Evolutionary conservation across 1,140 invertebrate genomes (phyloP), one percentile per base, ranked within the genome.

Genomic region (Bombus superbus): DNA sequence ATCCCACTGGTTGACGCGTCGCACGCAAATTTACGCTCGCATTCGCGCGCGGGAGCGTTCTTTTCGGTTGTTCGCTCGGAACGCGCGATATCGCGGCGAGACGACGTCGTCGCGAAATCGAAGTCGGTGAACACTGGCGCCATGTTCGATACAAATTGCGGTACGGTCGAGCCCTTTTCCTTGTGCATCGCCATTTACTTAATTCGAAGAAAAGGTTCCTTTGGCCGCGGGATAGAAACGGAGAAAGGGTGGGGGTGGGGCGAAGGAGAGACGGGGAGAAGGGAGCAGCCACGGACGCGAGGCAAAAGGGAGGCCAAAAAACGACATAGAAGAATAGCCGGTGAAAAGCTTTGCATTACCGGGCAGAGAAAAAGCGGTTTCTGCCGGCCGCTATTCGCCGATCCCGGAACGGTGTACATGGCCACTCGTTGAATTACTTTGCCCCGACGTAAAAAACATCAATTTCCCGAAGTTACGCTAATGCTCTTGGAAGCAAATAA

Each of bases 351-450:
- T 73, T 62, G 80, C 80, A 59, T 81, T 81, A 73, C 53, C 47
- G 69, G 80, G 47, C 80, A 73, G 53, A 57, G 80, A 81, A 73
- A 81, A 81, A 73, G 80, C 80, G 80, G 68, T 81, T 81, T 73
- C 68, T 59, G 40, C 79, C n/a, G 35, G 35, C 79, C 68, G 79
- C 47, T 57, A 42, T 59, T 59, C 69, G 80, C 40, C 79, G 79
- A 81, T 81, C 57, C 68, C n/a, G 18, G 28, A 35, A 22, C 53
- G 80, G 47, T 72, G 68, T 73, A 62, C 80, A 73, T 73, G 69
- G 38, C 80, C 80, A 81, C 72, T 81, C 80, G 80, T 81, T 73
- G 80, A 81, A 73, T 81, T 81, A 81, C 47, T 73, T 81, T 40
- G n/a, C 69, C 47, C 79, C 25, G 53, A 81, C 68, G 80, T 81